Evolutionary conservation across 2,113 vertebrate genomes (phyloP), one percentile per base, ranked within the genome.

Genomic region (Pygoscelis adeliae): DNA sequence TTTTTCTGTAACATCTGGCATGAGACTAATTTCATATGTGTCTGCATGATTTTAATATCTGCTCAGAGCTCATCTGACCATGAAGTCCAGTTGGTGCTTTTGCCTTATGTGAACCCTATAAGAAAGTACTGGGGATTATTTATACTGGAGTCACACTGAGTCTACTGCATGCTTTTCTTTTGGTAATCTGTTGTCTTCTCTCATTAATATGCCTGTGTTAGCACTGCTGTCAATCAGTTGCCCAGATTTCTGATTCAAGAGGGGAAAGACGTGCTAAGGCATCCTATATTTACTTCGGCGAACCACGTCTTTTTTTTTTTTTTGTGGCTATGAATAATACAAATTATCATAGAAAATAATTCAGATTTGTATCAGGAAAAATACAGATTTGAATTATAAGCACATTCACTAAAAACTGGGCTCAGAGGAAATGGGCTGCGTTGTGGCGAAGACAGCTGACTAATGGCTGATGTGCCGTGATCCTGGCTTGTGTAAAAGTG

Each of bases 31-130:
- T 91, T 78, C 27, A 9, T 59, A 13, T 8, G 59, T 97, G 94
- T 95, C 61, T 96, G 96, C 95, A 96, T 95, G 96, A 40, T 82
- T 67, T 95, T 74, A 47, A 46, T 94, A 11, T 13, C 59, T 94
- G 94, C 86, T 88, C 83, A 50, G 65, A 71, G 92, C 88, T 83
- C 70, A 25, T 65, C 91, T 62, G 81, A 34, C 92, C 79, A 6
- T 19, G 4, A 70, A 53, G 38, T 5, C 67, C 1, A 0, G 25
- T 61, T 42, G 82, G 55, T 50, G 81, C 38, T 56, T 58, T 34
- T 70, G 88, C 93, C 71, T 78, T 47, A 42, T 6, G 79, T 50
- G 83, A 83, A 83, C 71, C 76, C 34, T 29, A 27, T 59, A 50
- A 87, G 83, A 53, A 69, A 71, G 13, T 15, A 0, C 23, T 18